Base-by-base conservation (phyloP, 2,113 vertebrate genomes). In the Rallus limicola region DNA sequence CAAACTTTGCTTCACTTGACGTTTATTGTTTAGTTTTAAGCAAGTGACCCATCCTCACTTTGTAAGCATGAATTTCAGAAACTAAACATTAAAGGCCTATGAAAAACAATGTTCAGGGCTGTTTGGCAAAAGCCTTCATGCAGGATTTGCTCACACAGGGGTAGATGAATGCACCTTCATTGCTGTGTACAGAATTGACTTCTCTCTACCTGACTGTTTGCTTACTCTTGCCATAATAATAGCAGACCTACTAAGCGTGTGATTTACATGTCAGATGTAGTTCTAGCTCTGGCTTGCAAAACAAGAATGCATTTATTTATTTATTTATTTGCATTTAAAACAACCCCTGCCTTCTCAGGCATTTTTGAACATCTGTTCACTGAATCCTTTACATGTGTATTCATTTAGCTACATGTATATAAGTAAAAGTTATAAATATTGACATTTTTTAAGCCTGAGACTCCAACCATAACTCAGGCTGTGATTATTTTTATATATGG, bases 351-450 rank as follows among this genome's bases (percentile, higher is more conserved):
- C 1, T 82, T 84, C 79, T 55, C 46, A 88, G 59, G 86, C 70
- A 4, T 88, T 84, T 77, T 63, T 11, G 36, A 53, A 85, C 95
- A 97, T 96, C 90, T 97, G 95, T 78, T 95, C 70, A 76, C 72
- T 34, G 94, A 74, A 64, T 69, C 18, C 60, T 74, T 64, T 87
- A 85, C 95, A 80, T 82, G 59, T 95, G 94, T 80, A 63, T 95
- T 89, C 56, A 16, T 86, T 96, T 82, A 96, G 86, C 68, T 90
- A 23, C 8, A 9, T 74, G 64, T 77, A 75, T 50, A 48, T 68
- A 93, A 92, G 92, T 50, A 85, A 64, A 80, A 94, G 38, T 80
- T 92, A 71, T 31, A 96, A 95, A 97, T 93, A 93, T 77, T 95
- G 93, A 91, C 81, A 68, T 92, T 96, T 90, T 79, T 56, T 12